Percentiles rank a stretch among this genome's conserved stretches.
Evolutionary conservation across 2,113 vertebrate species (phyloP).

Genomic region (Otis tarda): DNA sequence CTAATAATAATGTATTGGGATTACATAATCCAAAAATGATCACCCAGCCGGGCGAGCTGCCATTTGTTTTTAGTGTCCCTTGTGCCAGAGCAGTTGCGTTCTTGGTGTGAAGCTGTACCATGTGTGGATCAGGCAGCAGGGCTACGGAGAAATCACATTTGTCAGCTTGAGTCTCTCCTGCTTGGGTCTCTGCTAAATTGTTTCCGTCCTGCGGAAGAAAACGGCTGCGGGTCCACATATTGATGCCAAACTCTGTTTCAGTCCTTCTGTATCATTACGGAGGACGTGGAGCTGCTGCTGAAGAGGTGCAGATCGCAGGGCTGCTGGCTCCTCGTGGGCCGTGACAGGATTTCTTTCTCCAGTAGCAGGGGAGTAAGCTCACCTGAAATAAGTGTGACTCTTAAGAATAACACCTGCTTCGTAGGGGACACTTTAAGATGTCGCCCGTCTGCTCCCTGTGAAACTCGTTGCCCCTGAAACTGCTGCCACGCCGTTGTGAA

Average conservation of each 20-base stretch:
- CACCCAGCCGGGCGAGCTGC: conserved; percentile 43
- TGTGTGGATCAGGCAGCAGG: background rate
- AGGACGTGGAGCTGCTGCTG: background rate
- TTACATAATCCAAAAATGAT: conserved; percentile 33
- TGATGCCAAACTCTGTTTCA: background rate
- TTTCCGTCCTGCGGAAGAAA: background rate
- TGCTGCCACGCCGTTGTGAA: background rate
- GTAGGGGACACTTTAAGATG: background rate
- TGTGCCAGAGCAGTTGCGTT: conserved; percentile 24
- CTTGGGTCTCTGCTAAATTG: too few species aligned
- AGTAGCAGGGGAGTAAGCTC: background rate
- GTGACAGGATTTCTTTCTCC: background rate
- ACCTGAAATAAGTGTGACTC: background rate
- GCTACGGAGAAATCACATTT: background rate
- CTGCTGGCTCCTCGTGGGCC: fast-evolving
- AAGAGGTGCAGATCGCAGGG: background rate
- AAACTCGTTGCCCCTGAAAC: background rate
- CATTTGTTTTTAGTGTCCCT: conserved; percentile 16
- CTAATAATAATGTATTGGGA: conserved; percentile 28
- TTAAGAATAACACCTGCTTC: background rate
- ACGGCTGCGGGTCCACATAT: fast-evolving
- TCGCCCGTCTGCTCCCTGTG: background rate
- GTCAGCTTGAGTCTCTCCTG: background rate
- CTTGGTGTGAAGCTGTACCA: background rate
- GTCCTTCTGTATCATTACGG: fast-evolving